Base-by-base conservation (phyloP, 1,140 invertebrate genomes). In the Achatina immaculata region DNA sequence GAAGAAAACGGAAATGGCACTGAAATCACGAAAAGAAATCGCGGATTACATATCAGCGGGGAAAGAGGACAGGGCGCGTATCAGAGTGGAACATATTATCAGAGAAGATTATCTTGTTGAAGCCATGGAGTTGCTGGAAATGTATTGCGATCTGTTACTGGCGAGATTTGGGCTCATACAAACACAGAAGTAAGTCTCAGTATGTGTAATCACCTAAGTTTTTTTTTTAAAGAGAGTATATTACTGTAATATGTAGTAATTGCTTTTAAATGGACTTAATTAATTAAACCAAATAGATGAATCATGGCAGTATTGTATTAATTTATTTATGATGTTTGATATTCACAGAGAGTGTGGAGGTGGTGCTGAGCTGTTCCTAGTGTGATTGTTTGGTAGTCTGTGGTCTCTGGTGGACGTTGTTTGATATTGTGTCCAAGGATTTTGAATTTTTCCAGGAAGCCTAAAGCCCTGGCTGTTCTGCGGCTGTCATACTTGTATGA, bases 31-130 rank as follows among this genome's bases (percentile, higher is more conserved):
- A 81, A 96, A 96, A 89, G 98, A 99, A 94, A 99, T 99, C 81
- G 98, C 98, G 0, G 98, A 99, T 92, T 99, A 97, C 87, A 95
- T 99, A 83, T 78, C 85, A 40, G 93, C 93, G 62, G 90, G 90
- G 62, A 99, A 99, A 93, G 93, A 94, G 87, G 97, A 99, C 92
- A 86, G 94, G 80, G 98, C 98, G 0, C 96, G 97, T 90, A 99
- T 99, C 82, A 93, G 98, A 51, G 98, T 99, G 0, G 98, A 99
- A 91, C 96, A 99, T 82, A 99, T 99, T 71, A 99, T 99, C 79
- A 94, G 98, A 38, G 98, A 99, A 93, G 98, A 99, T 92, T 99
- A 99, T 91, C 94, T 99, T 91, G 98, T 99, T 0, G 99, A 99
- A 92, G 98, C 98, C 0, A 98, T 99, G 95, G 99, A 99, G 94